Evolutionary conservation across 2,888 invertebrate genomes (phyloP), one percentile per base, ranked within the genome.

Genomic region (Augochlorella aurata): DNA sequence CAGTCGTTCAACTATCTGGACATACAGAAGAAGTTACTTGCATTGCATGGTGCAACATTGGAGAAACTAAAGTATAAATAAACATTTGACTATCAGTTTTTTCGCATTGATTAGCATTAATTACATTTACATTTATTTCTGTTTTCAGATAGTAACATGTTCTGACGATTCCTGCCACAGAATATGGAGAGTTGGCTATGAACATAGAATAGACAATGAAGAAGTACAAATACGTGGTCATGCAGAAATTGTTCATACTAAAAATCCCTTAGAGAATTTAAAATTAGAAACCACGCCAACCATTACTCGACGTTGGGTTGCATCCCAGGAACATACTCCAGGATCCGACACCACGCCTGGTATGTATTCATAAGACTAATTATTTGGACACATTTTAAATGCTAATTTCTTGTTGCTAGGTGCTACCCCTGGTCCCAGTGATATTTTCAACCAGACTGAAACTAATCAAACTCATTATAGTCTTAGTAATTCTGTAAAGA

Each of bases 11-110:
- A 72, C 94, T 98, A 7, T 94, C 94, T 0, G 98, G 98, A 0
- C 98, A 98, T 91, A 94, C 95, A 65, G 97, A 97, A 12, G 98
- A 98, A 94, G 98, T 98, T 0, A 97, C 98, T 0, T 97, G 97
- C 91, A 97, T 98, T 1, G 96, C 97, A 1, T 98, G 98, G 98
- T 95, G 96, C 87, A 90, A 85, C 69, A 92, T 93, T 14, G 95
- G 95, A 9, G 95, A 95, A 90, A 93, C 94, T 24, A 95, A 95
- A 91, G 94, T 94, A 89, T 80, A 58, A 70, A 79, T 9, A 44
- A 68, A 44, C 10, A 54, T 66, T 14, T 58, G 2, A 61, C 52
- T 24, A 12, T n/a, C 12, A 21, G n/a, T n/a, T 24, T 71, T 38
- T 38, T 65, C 24, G 10, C 4, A 24, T 2, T 49, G 2, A 10